Conservation (phyloP, 2,888 invertebrate species). For the Copidosoma aretas region DNA sequence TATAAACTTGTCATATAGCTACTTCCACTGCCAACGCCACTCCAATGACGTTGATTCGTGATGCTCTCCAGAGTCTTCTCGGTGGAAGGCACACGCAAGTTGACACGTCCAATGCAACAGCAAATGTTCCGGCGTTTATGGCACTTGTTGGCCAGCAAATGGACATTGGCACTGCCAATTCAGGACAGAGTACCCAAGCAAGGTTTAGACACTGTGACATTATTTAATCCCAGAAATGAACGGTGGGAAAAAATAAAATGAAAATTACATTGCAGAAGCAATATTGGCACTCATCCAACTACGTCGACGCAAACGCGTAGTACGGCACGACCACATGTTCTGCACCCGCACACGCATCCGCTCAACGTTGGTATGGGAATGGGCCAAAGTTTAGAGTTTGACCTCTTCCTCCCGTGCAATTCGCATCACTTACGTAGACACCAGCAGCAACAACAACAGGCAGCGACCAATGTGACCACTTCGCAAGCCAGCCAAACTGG, state of each 20-base stretch:
- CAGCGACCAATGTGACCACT: slow-evolving; percentile 42
- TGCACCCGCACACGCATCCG: slow-evolving; percentile 68
- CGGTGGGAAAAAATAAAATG: neutral
- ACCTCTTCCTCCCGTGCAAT: slow-evolving; percentile 75
- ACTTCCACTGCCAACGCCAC: slow-evolving; percentile 16
- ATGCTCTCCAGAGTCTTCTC: slow-evolving; percentile 31
- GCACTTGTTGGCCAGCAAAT: slow-evolving; percentile 40
- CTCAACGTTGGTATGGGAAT: slow-evolving; percentile 61
- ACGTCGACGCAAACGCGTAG: slow-evolving; percentile 75
- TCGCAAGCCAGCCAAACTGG: slow-evolving; percentile 51
- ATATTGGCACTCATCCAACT: slow-evolving; percentile 74
- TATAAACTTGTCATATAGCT: slow-evolving; percentile 13
- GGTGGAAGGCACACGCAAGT: slow-evolving; percentile 27
- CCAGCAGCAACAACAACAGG: slow-evolving; percentile 33
- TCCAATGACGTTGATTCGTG: slow-evolving; percentile 35
- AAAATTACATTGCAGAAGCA: slow-evolving; percentile 62
- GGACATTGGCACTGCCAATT: slow-evolving; percentile 51
- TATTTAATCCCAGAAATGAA: neutral
- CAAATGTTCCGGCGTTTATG: slow-evolving; percentile 30
- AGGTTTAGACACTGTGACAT: slow-evolving; percentile 46
- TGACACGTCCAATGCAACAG: slow-evolving; percentile 23
- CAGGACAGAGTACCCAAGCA: slow-evolving; percentile 59
- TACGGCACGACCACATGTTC: slow-evolving; percentile 72
- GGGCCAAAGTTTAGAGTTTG: slow-evolving; percentile 63
- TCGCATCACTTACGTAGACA: slow-evolving; percentile 70